A percentile compares a stretch with the other conserved stretches of the same genome.
These are phyloP conservation scores for Bettongia penicillata DNA, from an alignment of 2,113 vertebrate genomes.

Conservation along the genomic window DNA sequence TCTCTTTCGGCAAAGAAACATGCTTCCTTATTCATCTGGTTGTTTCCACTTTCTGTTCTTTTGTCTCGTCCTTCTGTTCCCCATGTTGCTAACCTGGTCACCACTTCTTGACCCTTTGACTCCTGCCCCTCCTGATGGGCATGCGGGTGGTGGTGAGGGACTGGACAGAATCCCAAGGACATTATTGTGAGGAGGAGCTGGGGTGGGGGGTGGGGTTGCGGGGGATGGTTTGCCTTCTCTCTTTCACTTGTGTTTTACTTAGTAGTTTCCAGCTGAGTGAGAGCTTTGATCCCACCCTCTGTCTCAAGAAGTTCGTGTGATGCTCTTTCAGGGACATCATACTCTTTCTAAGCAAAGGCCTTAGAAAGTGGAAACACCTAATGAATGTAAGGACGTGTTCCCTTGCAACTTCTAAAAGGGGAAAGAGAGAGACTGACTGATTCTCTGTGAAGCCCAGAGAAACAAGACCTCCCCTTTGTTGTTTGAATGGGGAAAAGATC, in stretches of 20 bases:
- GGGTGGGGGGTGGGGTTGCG: neutral
- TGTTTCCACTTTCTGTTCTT: constrained; percentile 92
- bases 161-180: constrained; percentile 1
- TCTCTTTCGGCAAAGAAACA: constrained; percentile 93
- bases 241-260: constrained; percentile 70
- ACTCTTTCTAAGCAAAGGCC: constrained; percentile 79
- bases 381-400: neutral
- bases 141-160: neutral
- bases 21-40: constrained; percentile 88
- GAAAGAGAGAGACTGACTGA: constrained; percentile 57
- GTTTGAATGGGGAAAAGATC: constrained; percentile 69
- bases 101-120: constrained; percentile 89
- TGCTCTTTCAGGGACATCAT: constrained; percentile 62
- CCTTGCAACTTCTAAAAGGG: constrained; percentile 11
- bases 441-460: neutral
- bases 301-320: constrained; percentile 52
- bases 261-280: constrained; percentile 75
- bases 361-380: constrained; percentile 48
- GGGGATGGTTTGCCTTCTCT: constrained; percentile 77
- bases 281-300: constrained; percentile 75
- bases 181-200: constrained; percentile 1
- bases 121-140: constrained; percentile 75
- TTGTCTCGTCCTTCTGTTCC: constrained; percentile 89
- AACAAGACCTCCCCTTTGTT: constrained; percentile 72
- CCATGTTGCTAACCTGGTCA: constrained; percentile 88